Conservation (phyloP, 2,888 invertebrate genomes). For the Mayetiola destructor region DNA sequence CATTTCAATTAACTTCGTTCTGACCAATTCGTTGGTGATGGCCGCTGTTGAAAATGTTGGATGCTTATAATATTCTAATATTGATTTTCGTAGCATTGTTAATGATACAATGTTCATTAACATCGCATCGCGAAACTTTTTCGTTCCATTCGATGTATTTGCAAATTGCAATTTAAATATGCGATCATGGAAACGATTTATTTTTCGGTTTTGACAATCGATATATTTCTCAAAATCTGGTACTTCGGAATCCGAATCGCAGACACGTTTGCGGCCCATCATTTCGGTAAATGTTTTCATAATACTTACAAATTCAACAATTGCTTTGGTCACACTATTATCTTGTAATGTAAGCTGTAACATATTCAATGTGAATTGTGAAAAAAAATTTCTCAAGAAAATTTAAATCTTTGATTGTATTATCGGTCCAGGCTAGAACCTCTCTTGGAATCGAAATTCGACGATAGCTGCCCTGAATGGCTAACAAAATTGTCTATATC, state of each 20-base stretch:
- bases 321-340: neutral
- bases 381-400: neutral
- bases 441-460: neutral
- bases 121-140: constrained; percentile 12
- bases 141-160: neutral
- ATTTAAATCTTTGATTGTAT: neutral
- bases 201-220: constrained; percentile 4
- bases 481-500: neutral
- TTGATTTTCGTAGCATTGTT: constrained; percentile 9
- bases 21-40: constrained; percentile 6
- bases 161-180: constrained; percentile 2
- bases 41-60: neutral
- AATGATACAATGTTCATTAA: constrained; percentile 14
- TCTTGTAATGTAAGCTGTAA: neutral
- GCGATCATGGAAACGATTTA: neutral
- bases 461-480: neutral
- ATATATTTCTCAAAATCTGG: constrained; percentile 1
- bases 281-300: neutral
- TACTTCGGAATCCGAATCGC: neutral
- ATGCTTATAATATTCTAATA: neutral
- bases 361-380: neutral
- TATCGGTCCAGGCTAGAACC: neutral
- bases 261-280: neutral
- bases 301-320: neutral
- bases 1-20: neutral